Conservation (phyloP, 2,113 vertebrate species). For the Callipepla squamata region DNA sequence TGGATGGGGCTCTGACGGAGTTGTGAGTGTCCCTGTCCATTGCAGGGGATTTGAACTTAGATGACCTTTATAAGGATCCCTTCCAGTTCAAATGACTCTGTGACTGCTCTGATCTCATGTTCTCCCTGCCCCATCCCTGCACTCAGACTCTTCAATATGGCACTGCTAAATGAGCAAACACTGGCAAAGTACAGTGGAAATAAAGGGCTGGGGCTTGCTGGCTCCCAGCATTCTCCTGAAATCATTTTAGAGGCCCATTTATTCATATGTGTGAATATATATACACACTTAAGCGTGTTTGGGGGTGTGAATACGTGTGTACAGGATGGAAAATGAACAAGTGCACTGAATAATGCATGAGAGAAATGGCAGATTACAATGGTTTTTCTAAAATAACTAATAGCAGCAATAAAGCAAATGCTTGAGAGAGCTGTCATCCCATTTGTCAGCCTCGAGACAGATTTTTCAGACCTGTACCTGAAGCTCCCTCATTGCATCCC, state of each 20-base stretch:
- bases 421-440: not conserved
- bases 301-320: not conserved
- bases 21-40: too few relatives aligned
- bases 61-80: too few relatives aligned
- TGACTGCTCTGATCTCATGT: not conserved
- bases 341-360: not conserved
- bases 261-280: not conserved
- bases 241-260: not conserved
- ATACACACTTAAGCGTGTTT: not conserved
- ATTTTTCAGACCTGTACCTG: not conserved
- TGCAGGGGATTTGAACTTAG: too few relatives aligned
- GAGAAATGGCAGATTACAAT: not conserved
- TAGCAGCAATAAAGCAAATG: not conserved
- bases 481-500: not conserved
- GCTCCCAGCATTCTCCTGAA: not conserved
- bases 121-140: not conserved
- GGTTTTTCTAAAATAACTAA: not conserved
- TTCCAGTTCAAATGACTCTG: not conserved
- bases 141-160: not conserved
- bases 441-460: not conserved
- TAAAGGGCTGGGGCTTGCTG: not conserved
- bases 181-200: not conserved
- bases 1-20: too few relatives aligned
- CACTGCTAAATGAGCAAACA: not conserved
- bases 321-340: not conserved